Percentiles rank a stretch among this genome's conserved stretches.
These are phyloP conservation scores for Canis aureus DNA, from an alignment of 2,113 vertebrate species.

Conservation along the genomic window DNA sequence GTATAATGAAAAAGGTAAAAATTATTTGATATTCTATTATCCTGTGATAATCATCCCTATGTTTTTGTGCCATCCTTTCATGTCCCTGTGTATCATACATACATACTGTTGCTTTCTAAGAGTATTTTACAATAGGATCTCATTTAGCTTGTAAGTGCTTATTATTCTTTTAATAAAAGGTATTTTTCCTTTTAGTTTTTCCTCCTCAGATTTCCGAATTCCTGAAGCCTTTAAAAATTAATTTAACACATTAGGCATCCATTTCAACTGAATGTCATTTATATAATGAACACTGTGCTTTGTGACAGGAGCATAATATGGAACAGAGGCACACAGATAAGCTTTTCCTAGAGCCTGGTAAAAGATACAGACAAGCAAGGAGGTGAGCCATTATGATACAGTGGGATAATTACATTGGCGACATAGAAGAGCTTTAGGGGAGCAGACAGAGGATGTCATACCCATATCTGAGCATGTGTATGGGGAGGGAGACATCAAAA, in stretches of 20 bases:
- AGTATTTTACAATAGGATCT: not conserved
- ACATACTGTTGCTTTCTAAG: conserved; percentile 4
- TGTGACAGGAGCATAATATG: not conserved
- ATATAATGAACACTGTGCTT: not conserved
- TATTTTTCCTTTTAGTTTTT: conserved; percentile 19
- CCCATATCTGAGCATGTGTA: not conserved
- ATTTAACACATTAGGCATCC: not conserved
- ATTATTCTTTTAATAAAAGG: not conserved
- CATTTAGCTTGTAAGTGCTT: not conserved
- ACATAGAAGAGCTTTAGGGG: not conserved
- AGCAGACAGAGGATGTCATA: not conserved
- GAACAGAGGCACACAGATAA: not conserved
- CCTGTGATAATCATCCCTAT: not conserved
- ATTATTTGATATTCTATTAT: not conserved
- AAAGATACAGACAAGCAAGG: not conserved
- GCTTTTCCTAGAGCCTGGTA: not conserved
- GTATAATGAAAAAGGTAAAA: not conserved
- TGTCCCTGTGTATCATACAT: not conserved
- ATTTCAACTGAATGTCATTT: not conserved
- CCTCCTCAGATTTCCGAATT: not conserved
- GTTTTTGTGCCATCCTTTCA: not conserved
- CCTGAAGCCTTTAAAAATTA: not conserved
- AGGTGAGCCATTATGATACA: not conserved
- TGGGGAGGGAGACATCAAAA: not conserved
- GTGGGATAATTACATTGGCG: not conserved